Evolutionary conservation across 2,113 vertebrate genomes (phyloP), one percentile per base, ranked within the genome.

Genomic region (Ictalurus punctatus): DNA sequence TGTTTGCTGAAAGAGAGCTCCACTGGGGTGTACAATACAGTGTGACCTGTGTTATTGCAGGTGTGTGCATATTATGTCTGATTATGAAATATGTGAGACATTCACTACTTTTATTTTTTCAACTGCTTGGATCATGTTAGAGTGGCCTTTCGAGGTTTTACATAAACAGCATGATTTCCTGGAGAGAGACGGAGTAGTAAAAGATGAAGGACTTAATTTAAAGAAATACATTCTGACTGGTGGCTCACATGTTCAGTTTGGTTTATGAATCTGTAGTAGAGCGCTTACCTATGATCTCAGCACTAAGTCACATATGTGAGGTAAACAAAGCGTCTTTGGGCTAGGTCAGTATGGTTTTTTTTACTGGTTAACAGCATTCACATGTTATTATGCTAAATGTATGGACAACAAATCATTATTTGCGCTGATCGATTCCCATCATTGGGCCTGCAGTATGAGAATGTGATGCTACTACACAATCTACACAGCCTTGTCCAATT

Each of bases 21-120:
- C 40, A 82, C 92, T 92, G 92, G 91, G 92, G 86, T 91, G 59
- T 83, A 90, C 40, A 10, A 54, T 90, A 92, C 93, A 92, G 93
- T 90, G 90, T 25, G 30, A 88, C 87, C 7, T 89, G 87, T 95
- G 95, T 95, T 96, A 94, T 92, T 94, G 91, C 95, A 96, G 95
- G 95, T 95, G 95, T 89, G 89, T 85, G 86, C 78, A 86, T 80
- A 90, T 94, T 95, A 95, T 91, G 89, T 94, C 92, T 91, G 91
- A 93, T 93, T 94, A 92, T 94, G 93, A 95, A 95, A 93, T 92
- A 94, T 93, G 93, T 90, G 83, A 93, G 86, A 93, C 92, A 71
- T 93, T 93, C 93, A 87, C 84, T 81, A 90, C 89, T 54, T 92
- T 89, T 95, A 91, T 95, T 95, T 94, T 94, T 92, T 93, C 93